These are phyloP conservation scores for Dromius quadrimaculatus DNA, from an alignment of 2,888 invertebrate genomes.

Conservation along the genomic window DNA sequence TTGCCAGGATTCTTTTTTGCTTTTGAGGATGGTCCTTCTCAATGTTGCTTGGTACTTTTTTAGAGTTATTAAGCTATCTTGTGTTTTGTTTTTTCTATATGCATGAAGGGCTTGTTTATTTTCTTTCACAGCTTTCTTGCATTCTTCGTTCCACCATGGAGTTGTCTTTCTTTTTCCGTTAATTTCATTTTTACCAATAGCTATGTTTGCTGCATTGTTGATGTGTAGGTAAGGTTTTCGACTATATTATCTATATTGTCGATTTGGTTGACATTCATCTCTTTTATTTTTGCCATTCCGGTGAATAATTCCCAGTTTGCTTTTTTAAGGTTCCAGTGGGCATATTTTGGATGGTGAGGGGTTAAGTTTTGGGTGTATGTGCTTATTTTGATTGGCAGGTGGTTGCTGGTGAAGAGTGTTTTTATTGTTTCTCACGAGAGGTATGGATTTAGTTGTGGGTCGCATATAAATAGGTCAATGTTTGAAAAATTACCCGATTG, in stretches of 20 bases:
- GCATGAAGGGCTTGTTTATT: neutral
- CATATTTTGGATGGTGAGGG: neutral
- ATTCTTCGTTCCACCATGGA: neutral
- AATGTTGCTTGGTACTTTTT: neutral
- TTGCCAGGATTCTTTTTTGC: neutral
- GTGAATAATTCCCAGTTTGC: neutral
- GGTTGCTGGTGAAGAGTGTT: neutral
- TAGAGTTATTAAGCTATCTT: neutral
- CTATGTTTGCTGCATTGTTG: neutral
- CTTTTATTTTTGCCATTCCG: neutral
- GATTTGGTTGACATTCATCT: neutral
- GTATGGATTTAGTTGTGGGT: slow-evolving; percentile 4
- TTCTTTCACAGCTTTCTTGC: neutral
- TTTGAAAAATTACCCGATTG: neutral
- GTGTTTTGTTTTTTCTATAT: neutral
- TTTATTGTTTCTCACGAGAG: slow-evolving; percentile 5
- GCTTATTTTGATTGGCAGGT: neutral
- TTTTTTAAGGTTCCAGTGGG: neutral
- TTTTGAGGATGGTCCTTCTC: neutral
- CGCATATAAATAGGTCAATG: slow-evolving; percentile 23
- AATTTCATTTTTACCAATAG: neutral
- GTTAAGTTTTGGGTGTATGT: neutral
- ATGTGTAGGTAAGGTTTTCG: neutral
- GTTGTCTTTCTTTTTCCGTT: neutral
- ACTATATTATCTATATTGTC: neutral